Conservation (phyloP, 2,797 vertebrate species). For the Rhynchonycteris naso region DNA sequence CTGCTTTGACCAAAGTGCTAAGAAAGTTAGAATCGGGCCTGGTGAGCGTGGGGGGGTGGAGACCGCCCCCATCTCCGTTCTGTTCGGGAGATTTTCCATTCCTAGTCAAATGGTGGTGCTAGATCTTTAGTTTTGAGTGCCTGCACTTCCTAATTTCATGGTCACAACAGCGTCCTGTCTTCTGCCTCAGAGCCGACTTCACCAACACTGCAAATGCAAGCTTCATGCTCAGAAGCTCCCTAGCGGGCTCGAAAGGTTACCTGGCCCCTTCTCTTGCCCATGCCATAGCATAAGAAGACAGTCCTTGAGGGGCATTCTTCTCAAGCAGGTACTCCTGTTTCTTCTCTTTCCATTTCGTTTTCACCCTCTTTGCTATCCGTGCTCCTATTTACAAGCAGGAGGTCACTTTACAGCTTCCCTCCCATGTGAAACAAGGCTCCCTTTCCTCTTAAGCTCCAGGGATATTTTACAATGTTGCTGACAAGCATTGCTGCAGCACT, state of each 20-base stretch:
- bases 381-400: conserved; percentile 77
- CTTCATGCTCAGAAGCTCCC: conserved; percentile 84
- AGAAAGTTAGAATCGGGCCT: conserved; percentile 64
- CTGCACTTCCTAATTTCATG: conserved; percentile 86
- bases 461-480: conserved; percentile 75
- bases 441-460: conserved; percentile 67
- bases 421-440: conserved; percentile 21
- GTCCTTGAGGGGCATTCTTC: conserved; percentile 80
- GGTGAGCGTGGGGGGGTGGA: conserved; percentile 36
- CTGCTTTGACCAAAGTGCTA: conserved; percentile 33
- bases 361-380: background rate
- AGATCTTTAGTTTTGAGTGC: conserved; percentile 87
- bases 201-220: conserved; percentile 87
- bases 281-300: conserved; percentile 83
- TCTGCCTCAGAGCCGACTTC: conserved; percentile 84
- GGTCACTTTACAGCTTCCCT: conserved; percentile 78
- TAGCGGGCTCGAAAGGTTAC: conserved; percentile 82
- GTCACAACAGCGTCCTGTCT: conserved; percentile 86
- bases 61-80: conserved; percentile 67
- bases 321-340: conserved; percentile 84
- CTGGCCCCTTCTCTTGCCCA: conserved; percentile 74
- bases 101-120: conserved; percentile 90
- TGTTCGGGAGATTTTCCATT: conserved; percentile 83
- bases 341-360: conserved; percentile 32
- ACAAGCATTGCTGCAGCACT: background rate